These are phyloP conservation scores for Chiloscyllium plagiosum DNA, from an alignment of 2,113 vertebrate genomes.

Conservation along the genomic window DNA sequence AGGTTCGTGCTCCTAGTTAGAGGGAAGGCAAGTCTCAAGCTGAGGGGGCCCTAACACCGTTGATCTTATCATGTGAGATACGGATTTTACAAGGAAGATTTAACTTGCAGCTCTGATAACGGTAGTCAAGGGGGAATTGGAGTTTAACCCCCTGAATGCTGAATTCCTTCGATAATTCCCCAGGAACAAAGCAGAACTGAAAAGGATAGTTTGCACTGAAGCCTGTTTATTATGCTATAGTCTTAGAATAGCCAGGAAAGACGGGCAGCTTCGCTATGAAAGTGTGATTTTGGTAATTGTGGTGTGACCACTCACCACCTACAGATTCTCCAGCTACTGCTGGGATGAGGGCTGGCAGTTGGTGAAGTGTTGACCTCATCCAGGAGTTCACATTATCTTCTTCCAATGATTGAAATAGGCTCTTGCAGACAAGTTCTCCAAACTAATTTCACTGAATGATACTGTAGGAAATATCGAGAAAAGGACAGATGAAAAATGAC, in stretches of 20 bases:
- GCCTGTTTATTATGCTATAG: background rate
- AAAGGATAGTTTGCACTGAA: background rate
- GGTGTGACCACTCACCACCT: background rate
- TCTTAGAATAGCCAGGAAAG: background rate
- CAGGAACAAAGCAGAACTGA: background rate
- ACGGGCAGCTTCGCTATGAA: background rate
- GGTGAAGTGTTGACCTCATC: background rate
- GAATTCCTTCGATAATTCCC: background rate
- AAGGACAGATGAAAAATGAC: background rate
- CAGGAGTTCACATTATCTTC: background rate
- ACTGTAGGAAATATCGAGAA: background rate
- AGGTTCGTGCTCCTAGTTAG: background rate
- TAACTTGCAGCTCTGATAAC: background rate
- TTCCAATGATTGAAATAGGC: background rate
- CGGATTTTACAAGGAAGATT: background rate
- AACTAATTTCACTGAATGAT: background rate
- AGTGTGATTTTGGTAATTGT: background rate
- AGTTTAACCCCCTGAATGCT: background rate
- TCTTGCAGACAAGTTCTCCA: background rate
- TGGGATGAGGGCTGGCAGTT: too few relatives aligned
- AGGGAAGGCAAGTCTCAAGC: background rate
- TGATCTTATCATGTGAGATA: background rate
- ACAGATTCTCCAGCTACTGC: background rate
- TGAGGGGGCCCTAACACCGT: background rate
- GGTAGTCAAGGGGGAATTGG: background rate